phyloP scores from a whole-genome alignment of 2,113 vertebrate species.

The Pterocles orientalis region DNA sequence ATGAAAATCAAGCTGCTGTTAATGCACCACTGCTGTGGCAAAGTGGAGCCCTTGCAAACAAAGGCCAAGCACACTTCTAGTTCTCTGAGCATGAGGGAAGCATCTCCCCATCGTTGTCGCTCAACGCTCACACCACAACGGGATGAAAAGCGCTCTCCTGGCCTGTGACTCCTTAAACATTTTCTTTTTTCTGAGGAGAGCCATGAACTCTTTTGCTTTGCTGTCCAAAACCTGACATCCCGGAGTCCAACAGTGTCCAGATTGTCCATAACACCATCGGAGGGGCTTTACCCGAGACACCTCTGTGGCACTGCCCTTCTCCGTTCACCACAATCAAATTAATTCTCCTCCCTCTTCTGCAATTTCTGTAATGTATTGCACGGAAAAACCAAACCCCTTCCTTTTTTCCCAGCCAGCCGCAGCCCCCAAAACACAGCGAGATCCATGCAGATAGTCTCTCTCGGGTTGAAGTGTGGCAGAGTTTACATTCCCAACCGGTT shows the following conservation, averaged over 20 bases:
- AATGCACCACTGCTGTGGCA: constrained; percentile 20
- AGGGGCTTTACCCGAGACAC: background rate
- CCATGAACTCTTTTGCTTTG: background rate
- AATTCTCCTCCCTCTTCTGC: background rate
- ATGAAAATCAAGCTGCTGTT: constrained; percentile 45
- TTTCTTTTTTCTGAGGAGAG: background rate
- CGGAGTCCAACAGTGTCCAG: background rate
- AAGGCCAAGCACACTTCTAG: background rate
- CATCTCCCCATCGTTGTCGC: background rate
- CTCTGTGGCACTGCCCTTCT: background rate
- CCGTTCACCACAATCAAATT: fast-evolving
- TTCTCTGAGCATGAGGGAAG: background rate
- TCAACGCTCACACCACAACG: fast-evolving
- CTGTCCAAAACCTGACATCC: background rate
- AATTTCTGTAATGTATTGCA: background rate
- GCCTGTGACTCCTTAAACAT: background rate
- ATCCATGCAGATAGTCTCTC: background rate
- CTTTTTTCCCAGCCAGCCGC: background rate
- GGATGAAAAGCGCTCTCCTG: background rate
- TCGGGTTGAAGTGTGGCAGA: background rate
- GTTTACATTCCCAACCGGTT: background rate
- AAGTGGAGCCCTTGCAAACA: background rate
- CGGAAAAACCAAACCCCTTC: background rate
- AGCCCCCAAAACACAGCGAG: background rate
- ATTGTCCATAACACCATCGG: fast-evolving